Percentiles rank a stretch among this genome's conserved stretches.
These are phyloP conservation scores for Chloropsis hardwickii DNA, from an alignment of 2,113 vertebrate genomes.

Conservation along the genomic window DNA sequence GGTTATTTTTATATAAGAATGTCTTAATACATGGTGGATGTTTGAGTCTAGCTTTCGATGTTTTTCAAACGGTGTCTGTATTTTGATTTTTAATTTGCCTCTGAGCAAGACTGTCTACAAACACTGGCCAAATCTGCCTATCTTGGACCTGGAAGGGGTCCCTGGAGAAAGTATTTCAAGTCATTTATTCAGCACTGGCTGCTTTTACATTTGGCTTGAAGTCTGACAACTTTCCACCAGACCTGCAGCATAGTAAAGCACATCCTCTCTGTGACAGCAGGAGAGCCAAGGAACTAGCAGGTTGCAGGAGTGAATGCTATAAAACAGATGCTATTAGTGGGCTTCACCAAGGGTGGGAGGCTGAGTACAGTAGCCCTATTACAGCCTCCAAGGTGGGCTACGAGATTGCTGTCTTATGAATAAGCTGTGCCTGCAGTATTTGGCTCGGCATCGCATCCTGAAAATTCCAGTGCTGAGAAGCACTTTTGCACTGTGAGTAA, in stretches of 20 bases:
- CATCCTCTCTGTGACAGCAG: conserved; percentile 63
- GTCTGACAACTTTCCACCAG: conserved; percentile 73
- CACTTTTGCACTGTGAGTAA: conserved; percentile 56
- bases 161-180: conserved; percentile 75
- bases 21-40: conserved; percentile 77
- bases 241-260: conserved; percentile 73
- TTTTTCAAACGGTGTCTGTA: conserved; percentile 77
- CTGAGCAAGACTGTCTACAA: conserved; percentile 74
- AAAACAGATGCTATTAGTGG: conserved; percentile 75
- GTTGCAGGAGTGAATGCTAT: conserved; percentile 69
- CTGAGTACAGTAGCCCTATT: conserved; percentile 70
- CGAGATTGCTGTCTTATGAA: conserved; percentile 59
- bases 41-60: conserved; percentile 75
- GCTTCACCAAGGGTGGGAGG: conserved; percentile 62
- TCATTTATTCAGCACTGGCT: conserved; percentile 73
- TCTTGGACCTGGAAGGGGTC: conserved; percentile 71
- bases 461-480: conserved; percentile 64
- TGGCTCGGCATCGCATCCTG: conserved; percentile 59
- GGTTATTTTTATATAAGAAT: conserved; percentile 80
- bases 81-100: conserved; percentile 78
- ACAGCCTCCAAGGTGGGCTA: conserved; percentile 70
- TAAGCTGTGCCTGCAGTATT: conserved; percentile 59
- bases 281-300: conserved; percentile 65
- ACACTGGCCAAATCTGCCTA: conserved; percentile 71
- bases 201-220: conserved; percentile 69